These are phyloP conservation scores for Drosophila repletoides DNA, from an alignment of 1,140 invertebrate genomes.

Conservation along the genomic window DNA sequence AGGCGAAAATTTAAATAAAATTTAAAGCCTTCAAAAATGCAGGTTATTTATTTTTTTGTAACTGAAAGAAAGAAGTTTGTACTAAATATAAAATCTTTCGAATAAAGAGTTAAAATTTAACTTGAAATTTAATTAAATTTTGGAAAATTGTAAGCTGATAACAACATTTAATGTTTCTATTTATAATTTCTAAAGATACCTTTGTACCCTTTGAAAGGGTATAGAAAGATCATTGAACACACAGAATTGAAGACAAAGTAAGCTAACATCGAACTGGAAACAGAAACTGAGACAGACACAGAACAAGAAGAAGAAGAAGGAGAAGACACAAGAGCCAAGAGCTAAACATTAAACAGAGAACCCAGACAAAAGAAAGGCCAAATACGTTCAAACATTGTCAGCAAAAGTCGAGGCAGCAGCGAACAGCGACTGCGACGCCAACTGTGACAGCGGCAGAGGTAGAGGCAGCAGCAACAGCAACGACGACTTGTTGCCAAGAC, in stretches of 20 bases:
- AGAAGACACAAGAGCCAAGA: constrained; percentile 35
- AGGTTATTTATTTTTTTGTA: too few relatives aligned
- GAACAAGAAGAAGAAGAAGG: constrained; percentile 12
- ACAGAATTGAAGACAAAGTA: constrained; percentile 13
- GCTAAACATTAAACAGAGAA: constrained; percentile 35
- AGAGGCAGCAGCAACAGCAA: constrained; percentile 5
- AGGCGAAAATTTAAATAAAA: too few relatives aligned
- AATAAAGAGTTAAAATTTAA: too few relatives aligned
- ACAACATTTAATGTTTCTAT: too few relatives aligned
- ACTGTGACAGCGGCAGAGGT: constrained; percentile 17
- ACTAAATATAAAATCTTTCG: too few relatives aligned
- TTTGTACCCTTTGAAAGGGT: too few relatives aligned
- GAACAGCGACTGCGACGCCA: constrained; percentile 8
- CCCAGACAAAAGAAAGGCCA: constrained; percentile 71
- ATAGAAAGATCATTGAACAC: constrained; percentile 67
- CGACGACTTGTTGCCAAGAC: constrained; percentile 75
- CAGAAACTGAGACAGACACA: constrained; percentile 19
- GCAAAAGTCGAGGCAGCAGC: constrained; percentile 34
- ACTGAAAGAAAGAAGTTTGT: too few relatives aligned
- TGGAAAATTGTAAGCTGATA: too few relatives aligned
- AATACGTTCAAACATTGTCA: constrained; percentile 66
- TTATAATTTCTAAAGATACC: too few relatives aligned
- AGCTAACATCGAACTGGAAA: constrained; percentile 29
- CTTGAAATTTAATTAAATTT: too few relatives aligned
- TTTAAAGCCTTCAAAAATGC: too few relatives aligned